Evolutionary conservation across 2,113 vertebrate species (phyloP).

Genomic region (Astur gentilis): DNA sequence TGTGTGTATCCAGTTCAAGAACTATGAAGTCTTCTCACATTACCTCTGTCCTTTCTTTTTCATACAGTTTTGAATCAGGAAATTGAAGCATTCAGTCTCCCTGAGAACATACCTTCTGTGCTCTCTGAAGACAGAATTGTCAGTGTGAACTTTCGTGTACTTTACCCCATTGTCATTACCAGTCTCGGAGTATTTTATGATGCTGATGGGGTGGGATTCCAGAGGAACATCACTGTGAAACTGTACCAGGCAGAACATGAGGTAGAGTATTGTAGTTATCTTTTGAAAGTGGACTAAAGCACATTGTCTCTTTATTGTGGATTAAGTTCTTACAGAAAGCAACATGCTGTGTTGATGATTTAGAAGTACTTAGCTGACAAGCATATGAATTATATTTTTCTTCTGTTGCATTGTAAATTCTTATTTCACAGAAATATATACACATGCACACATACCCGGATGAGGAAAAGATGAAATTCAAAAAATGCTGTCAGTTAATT

Average conservation of each 20-base stretch:
- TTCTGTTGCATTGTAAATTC: not conserved
- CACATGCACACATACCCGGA: not conserved
- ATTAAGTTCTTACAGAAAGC: not conserved
- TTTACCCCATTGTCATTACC: conserved; percentile 93
- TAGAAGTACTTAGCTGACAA: not conserved
- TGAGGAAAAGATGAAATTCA: not conserved
- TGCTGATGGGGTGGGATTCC: conserved; percentile 73
- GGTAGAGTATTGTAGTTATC: conserved; percentile 67
- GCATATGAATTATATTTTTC: not conserved
- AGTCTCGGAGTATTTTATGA: conserved; percentile 89
- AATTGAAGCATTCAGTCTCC: conserved; percentile 81
- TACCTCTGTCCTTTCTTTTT: not conserved
- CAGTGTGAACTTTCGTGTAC: conserved; percentile 91
- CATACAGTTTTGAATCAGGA: conserved; percentile 80
- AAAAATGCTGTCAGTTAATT: not conserved
- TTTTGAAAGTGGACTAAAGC: not conserved
- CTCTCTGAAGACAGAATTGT: conserved; percentile 81
- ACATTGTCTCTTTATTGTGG: not conserved
- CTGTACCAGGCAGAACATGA: conserved; percentile 93
- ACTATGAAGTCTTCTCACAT: not conserved
- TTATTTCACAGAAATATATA: not conserved
- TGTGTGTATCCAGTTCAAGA: not conserved
- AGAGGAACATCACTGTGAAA: conserved; percentile 89
- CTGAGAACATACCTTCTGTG: conserved; percentile 70
- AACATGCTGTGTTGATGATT: not conserved